Base-by-base conservation (phyloP, 2,888 invertebrate genomes). In the Rhingia rostrata region DNA sequence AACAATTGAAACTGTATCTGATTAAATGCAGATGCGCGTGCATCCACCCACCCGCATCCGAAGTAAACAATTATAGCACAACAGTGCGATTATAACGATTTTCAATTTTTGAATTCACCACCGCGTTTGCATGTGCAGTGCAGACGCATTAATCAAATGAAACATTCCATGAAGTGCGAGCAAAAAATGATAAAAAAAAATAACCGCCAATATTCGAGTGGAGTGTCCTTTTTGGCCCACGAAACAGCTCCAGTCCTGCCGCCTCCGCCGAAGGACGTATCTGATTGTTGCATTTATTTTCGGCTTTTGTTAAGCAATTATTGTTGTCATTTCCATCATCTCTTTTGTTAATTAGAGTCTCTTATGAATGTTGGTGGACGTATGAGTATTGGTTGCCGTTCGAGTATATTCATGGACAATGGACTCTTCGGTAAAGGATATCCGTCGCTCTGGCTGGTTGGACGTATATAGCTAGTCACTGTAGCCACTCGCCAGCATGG, bases 271-370 rank as follows among this genome's bases (percentile, higher is more conserved):
- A 35, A 30, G 30, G 22, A 56, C 47, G 14, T 49, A 84, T 84
- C 84, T 75, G 84, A 84, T 84, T 84, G 84, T 84, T 84, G 84
- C 84, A 80, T 84, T 74, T 84, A 84, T 84, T 84, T 84, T 84
- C 74, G 84, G 81, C 85, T 85, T 85, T 85, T 85, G 85, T 85
- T 77, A 81, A 81, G 85, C 85, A 85, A 85, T 85, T 85, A 85
- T 81, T 85, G 77, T 81, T 85, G 85, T 85, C 85, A 85, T 85
- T 85, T 85, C 81, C 81, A 85, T 79, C 85, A 85, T 85, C 67
- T 85, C 85, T 85, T 85, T 85, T 85, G 85, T 85, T 85, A 85
- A 85, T 85, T 85, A 85, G 75, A 81, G 85, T 81, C 70, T 60
- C 64, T 35, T 74, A 39, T 82, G 51, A 35, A 51, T 61, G 43